A percentile compares a stretch with the other conserved stretches of the same genome.
Conservation (phyloP, 2,797 vertebrate species). For the Schizopygopsis malacanthus region DNA sequence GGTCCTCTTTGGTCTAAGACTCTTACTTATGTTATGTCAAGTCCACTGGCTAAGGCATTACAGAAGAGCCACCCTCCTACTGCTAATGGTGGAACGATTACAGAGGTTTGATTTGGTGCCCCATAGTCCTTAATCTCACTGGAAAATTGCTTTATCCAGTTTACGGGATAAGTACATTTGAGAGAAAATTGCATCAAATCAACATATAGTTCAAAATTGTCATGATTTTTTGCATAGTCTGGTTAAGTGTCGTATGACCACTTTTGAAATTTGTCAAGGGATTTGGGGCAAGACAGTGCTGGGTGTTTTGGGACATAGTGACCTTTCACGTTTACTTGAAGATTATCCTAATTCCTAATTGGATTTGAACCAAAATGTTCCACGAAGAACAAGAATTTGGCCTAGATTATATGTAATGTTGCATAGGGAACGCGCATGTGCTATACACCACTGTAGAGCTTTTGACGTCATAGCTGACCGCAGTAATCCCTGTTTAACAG, state of each 20-base stretch:
- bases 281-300: neutral
- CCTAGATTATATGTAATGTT: constrained; percentile 42
- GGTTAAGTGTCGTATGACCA: neutral
- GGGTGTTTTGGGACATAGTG: neutral
- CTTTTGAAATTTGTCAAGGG: neutral
- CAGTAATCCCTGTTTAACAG: constrained; percentile 50
- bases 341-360: neutral
- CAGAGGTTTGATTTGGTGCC: neutral
- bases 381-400: constrained; percentile 32
- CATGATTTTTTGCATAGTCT: neutral
- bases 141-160: constrained; percentile 9
- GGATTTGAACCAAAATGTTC: constrained; percentile 20
- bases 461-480: constrained; percentile 50
- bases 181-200: neutral
- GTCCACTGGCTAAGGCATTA: constrained; percentile 21
- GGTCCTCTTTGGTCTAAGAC: constrained; percentile 3
- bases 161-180: neutral
- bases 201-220: neutral
- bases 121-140: neutral
- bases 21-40: constrained; percentile 39
- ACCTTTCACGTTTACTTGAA: neutral
- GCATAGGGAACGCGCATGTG: constrained; percentile 5
- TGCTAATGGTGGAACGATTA: neutral
- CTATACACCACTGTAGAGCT: constrained; percentile 23
- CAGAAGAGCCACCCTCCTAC: neutral